Evolutionary conservation across 2,797 vertebrate species (phyloP), one percentile per base, ranked within the genome.

Genomic region (Columba guinea): DNA sequence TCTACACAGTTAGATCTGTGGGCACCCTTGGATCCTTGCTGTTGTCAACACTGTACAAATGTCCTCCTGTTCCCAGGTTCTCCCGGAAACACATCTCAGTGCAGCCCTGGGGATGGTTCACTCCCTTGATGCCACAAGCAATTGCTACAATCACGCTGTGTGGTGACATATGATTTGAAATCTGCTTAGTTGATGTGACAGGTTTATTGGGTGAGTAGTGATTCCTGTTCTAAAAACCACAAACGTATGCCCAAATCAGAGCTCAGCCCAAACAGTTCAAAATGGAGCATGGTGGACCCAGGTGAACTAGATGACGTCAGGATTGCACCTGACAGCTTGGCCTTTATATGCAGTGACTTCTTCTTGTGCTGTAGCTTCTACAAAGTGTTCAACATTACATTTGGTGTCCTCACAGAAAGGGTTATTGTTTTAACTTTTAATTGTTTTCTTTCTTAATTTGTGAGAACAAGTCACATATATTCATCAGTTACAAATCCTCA

Each of bases 91-190:
- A 11, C 7, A 48, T 0, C 17, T 39, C 19, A 7, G 10, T 17
- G 22, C 10, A 20, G 16, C 14, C 27, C 20, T 68, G 35, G n/a
- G 7, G 3, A 53, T 32, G 7, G 17, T 3, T 5, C 14, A 10
- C 32, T 71, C 13, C 34, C 1, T 0, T 16, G 18, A 46, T 67
- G 26, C 9, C 64, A 53, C 15, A 37, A 44, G 26, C n/a, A 87
- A 14, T 58, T 49, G 7, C 7, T 78, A 20, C 23, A n/a, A 52
- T 4, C 15, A 48, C 11, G 6, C 6, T 0, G 0, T 35, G 19
- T 2, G 27, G 11, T 13, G 28, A 64, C 6, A 5, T 19, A 26
- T 30, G 24, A 56, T 34, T 34, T 82, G 59, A 90, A 89, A 83
- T 87, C 32, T 73, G 34, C 11, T 27, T 65, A 15, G 26, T 46